Evolutionary conservation across 2,888 invertebrate genomes (phyloP).

Genomic region (Phlogophora meticulosa): DNA sequence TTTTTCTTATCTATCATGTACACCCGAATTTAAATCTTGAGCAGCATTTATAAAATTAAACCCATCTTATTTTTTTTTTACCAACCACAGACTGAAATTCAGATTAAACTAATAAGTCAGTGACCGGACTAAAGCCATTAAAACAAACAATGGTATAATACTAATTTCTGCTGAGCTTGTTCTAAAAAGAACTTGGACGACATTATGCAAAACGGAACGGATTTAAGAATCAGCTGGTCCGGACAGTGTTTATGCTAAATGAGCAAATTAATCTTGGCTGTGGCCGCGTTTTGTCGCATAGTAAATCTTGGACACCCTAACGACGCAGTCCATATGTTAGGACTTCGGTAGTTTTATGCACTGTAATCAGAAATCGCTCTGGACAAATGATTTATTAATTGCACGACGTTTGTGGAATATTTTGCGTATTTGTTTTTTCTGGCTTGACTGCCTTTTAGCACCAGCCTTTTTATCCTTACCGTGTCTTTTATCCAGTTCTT

Average conservation of each 20-base stretch:
- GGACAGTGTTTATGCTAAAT: conserved; percentile 69
- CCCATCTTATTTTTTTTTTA: conserved; percentile 14
- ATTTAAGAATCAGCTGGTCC: conserved; percentile 68
- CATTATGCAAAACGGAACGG: conserved; percentile 64
- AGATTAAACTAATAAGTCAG: conserved; percentile 47
- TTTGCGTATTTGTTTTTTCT: background rate
- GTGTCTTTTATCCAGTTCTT: background rate
- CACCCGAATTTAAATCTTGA: conserved; percentile 2
- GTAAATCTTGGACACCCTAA: conserved; percentile 66
- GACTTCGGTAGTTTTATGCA: conserved; percentile 8
- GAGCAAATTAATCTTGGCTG: conserved; percentile 67
- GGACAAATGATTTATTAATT: conserved; percentile 21
- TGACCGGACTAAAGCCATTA: conserved; percentile 37
- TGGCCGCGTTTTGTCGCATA: conserved; percentile 56
- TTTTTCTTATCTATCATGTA: background rate
- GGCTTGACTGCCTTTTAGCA: no score
- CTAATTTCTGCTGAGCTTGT: conserved; percentile 46
- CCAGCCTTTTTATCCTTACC: no score
- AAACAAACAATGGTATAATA: conserved; percentile 55
- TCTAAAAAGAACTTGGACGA: conserved; percentile 57
- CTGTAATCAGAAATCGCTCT: conserved; percentile 22
- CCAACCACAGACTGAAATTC: conserved; percentile 26
- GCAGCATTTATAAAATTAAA: background rate
- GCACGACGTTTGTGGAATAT: background rate
- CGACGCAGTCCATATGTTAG: conserved; percentile 38